A percentile compares a stretch with the other conserved stretches of the same genome.
Evolutionary conservation across 1,140 invertebrate genomes (phyloP).

Genomic region (Megalonaias nervosa): DNA sequence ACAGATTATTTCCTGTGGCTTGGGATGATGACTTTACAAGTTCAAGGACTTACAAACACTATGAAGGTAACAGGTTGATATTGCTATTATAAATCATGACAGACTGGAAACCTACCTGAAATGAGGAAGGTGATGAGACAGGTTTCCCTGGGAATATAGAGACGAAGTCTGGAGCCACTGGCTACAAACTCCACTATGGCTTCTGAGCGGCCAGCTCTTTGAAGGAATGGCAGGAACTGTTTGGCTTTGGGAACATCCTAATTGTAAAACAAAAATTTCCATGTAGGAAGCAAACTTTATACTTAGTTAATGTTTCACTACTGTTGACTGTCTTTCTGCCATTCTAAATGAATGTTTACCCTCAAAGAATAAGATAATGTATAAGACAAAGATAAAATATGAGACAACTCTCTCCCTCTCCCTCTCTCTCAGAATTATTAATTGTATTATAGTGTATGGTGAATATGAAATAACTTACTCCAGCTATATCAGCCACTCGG

Average conservation of each 20-base stretch:
- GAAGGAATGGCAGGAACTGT: conserved; percentile 91
- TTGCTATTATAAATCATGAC: not conserved
- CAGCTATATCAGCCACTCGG: conserved; percentile 90
- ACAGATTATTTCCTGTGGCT: too few species aligned
- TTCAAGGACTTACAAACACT: too few species aligned
- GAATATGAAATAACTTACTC: conserved; percentile 71
- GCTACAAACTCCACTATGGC: conserved; percentile 96
- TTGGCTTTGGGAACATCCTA: conserved; percentile 83
- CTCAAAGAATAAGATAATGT: not conserved
- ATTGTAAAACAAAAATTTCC: conserved; percentile 15
- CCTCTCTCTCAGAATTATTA: too few species aligned
- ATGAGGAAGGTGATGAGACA: conserved; percentile 95
- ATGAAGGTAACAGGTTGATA: too few species aligned
- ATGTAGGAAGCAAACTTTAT: not conserved
- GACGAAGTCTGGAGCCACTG: conserved; percentile 90
- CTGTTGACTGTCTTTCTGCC: not conserved
- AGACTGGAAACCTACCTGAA: conserved; percentile 72
- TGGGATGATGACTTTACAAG: too few species aligned
- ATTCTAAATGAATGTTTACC: too few species aligned
- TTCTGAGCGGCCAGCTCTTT: conserved; percentile 86
- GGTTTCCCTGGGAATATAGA: conserved; percentile 96
- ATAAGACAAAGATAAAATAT: too few species aligned
- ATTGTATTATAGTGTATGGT: too few species aligned
- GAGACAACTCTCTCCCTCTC: too few species aligned
- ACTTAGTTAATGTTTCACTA: not conserved